These are phyloP conservation scores for Ganaspis brasiliensis DNA, from an alignment of 2,888 invertebrate genomes.

Conservation along the genomic window DNA sequence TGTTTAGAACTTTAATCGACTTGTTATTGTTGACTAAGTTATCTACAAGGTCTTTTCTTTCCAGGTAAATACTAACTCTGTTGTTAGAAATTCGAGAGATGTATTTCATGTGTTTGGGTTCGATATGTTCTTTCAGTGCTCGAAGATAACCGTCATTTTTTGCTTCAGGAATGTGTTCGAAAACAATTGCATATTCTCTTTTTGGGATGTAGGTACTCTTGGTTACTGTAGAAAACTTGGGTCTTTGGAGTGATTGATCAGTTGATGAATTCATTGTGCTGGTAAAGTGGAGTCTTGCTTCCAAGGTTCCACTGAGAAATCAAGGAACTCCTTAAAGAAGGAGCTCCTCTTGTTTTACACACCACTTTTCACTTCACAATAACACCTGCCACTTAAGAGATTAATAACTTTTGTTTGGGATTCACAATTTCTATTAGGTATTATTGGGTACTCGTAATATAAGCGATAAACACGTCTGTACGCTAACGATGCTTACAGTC, in stretches of 20 bases:
- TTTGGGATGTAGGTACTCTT: neutral
- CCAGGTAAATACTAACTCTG: neutral
- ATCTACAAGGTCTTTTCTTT: no score
- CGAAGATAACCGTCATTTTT: constrained; percentile 1
- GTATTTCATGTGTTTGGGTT: constrained; percentile 5
- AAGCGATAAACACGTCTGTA: neutral
- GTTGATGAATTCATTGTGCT: neutral
- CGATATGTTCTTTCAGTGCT: neutral
- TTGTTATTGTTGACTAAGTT: neutral
- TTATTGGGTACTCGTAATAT: neutral
- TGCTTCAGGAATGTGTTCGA: constrained; percentile 1
- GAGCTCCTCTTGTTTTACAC: no score
- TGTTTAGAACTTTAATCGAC: constrained; percentile 38
- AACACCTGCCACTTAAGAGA: no score
- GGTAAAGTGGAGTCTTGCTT: neutral
- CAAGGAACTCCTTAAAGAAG: no score
- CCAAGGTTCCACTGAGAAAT: neutral
- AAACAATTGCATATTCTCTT: neutral
- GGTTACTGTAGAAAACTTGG: no score
- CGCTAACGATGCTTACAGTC: neutral
- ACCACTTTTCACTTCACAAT: no score
- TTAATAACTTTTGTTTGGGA: no score
- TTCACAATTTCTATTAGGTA: no score
- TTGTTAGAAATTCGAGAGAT: constrained; percentile 5
- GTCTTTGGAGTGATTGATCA: no score